Conservation (phyloP, 2,888 invertebrate genomes). For the Ennomos erosarius region DNA sequence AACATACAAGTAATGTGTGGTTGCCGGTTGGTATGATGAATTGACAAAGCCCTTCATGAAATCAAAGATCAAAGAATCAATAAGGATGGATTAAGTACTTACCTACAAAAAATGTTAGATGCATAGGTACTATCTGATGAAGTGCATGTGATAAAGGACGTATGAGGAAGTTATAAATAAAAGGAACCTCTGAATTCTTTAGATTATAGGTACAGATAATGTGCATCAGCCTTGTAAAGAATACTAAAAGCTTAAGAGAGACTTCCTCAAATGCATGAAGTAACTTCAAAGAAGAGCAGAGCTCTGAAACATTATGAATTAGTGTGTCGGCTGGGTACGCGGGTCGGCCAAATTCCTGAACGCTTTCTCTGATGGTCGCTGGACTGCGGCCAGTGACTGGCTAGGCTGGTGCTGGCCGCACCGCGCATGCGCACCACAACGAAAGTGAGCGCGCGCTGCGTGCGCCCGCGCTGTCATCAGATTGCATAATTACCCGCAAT, state of each 20-base stretch:
- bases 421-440: conserved; percentile 50
- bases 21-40: conserved; percentile 58
- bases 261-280: conserved; percentile 14
- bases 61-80: too few relatives aligned
- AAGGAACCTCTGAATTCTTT: conserved; percentile 3
- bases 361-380: conserved; percentile 73
- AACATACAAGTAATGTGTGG: conserved; percentile 57
- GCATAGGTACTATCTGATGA: too few relatives aligned
- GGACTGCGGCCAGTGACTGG: conserved; percentile 35
- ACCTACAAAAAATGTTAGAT: too few relatives aligned
- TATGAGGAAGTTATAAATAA: conserved; percentile 5
- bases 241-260: background rate
- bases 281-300: background rate
- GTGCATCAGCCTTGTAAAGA: conserved; percentile 5
- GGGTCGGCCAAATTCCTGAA: conserved; percentile 78
- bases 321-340: conserved; percentile 50
- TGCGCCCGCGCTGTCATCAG: conserved; percentile 69
- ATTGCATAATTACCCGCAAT: conserved; percentile 82
- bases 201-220: background rate
- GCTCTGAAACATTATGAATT: conserved; percentile 39
- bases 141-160: background rate
- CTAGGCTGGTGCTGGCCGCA: conserved; percentile 31
- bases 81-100: too few relatives aligned
- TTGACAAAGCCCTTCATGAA: conserved; percentile 47
- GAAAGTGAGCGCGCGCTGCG: conserved; percentile 78